These are phyloP conservation scores for Enteromius trimaculatus DNA, from an alignment of 2,797 vertebrate species.

Conservation along the genomic window DNA sequence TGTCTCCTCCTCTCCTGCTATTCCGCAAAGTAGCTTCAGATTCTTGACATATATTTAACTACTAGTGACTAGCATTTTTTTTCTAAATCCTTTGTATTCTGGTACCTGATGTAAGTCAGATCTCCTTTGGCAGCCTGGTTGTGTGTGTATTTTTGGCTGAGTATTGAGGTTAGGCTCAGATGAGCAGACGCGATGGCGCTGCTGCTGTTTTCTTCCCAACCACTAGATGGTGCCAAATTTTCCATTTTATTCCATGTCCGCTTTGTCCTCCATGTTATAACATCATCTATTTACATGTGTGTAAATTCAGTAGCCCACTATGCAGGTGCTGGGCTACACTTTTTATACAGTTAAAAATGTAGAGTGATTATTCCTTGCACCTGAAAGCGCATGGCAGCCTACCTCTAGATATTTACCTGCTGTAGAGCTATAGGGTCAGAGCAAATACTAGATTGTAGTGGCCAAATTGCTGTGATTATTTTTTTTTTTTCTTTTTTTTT, in stretches of 20 bases:
- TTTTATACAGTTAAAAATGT: not conserved
- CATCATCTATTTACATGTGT: not conserved
- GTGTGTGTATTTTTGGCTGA: constrained; percentile 26
- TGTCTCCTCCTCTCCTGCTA: not conserved
- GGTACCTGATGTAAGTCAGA: constrained; percentile 39
- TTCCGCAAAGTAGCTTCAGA: not conserved
- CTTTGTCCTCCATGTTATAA: constrained; percentile 39
- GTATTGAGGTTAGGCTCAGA: constrained; percentile 25
- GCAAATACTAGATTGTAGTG: not conserved
- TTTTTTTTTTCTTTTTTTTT: not conserved
- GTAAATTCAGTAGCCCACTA: not conserved
- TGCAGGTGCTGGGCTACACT: not conserved
- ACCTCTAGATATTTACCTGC: constrained; percentile 36
- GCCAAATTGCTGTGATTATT: not conserved
- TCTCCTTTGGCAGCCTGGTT: constrained; percentile 8
- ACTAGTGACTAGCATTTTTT: not conserved
- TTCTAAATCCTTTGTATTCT: constrained; percentile 1
- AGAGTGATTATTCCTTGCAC: constrained; percentile 5
- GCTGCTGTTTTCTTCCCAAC: constrained; percentile 46
- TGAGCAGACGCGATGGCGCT: constrained; percentile 31
- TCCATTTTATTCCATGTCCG: constrained; percentile 46
- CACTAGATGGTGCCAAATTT: constrained; percentile 75
- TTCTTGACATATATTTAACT: not conserved
- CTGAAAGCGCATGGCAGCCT: constrained; percentile 5
- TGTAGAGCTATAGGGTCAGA: not conserved